These are phyloP conservation scores for Poeciliopsis infans DNA, from an alignment of 2,797 vertebrate genomes.

Conservation along the genomic window DNA sequence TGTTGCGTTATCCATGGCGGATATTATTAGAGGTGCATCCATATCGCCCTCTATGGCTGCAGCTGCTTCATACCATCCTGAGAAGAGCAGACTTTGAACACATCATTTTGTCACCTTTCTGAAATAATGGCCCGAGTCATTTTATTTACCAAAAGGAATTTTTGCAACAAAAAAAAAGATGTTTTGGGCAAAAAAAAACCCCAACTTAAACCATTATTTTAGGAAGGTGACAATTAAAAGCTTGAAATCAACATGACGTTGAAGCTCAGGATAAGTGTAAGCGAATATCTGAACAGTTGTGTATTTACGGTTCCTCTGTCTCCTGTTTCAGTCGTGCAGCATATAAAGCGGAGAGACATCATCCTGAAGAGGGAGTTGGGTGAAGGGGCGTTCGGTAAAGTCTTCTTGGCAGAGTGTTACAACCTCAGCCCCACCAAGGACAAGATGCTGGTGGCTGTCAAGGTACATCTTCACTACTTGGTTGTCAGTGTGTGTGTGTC, in stretches of 20 bases:
- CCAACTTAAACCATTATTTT: too few relatives aligned
- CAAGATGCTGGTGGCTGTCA: slow-evolving; percentile 98
- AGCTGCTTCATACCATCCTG: background rate
- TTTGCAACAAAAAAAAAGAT: too few relatives aligned
- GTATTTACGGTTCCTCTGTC: background rate
- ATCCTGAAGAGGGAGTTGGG: slow-evolving; percentile 96
- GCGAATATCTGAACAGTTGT: background rate
- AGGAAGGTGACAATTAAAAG: too few relatives aligned
- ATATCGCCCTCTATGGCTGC: too few relatives aligned
- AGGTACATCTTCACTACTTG: slow-evolving; percentile 79
- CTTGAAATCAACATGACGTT: background rate
- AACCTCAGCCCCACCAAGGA: slow-evolving; percentile 96
- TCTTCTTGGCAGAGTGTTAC: slow-evolving; percentile 98
- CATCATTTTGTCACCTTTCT: background rate
- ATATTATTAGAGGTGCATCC: too few relatives aligned
- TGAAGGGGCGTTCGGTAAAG: slow-evolving; percentile 97
- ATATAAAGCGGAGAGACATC: slow-evolving; percentile 96
- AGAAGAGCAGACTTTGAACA: background rate
- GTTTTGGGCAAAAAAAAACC: too few relatives aligned
- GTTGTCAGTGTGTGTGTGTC: background rate
- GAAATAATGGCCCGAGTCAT: too few relatives aligned
- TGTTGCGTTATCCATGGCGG: background rate
- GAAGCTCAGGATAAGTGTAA: background rate
- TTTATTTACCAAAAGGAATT: too few relatives aligned
- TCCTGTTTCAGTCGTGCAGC: slow-evolving; percentile 86